A percentile compares a stretch with the other conserved stretches of the same genome.
phyloP scores from a whole-genome alignment of 2,888 invertebrate species.

The Octodonta nipae region DNA sequence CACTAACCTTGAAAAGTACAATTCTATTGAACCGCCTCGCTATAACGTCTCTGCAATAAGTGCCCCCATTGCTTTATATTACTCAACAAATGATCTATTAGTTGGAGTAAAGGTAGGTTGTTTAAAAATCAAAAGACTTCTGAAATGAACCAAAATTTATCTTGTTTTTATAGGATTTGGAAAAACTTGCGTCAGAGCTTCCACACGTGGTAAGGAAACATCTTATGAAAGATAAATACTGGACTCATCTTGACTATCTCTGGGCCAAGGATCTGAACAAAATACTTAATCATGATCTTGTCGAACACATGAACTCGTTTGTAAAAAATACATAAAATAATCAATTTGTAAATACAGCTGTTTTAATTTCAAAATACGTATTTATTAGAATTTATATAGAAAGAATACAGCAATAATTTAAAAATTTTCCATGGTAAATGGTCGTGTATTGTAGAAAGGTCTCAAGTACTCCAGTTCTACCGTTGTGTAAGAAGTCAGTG shows the following conservation, averaged over 20 bases:
- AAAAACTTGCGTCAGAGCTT: conserved; percentile 38
- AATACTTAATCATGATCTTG: conserved; percentile 9
- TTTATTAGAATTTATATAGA: too few species aligned
- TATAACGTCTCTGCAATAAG: conserved; percentile 41
- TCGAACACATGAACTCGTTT: conserved; percentile 7
- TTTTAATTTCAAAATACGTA: too few species aligned
- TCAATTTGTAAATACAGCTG: too few species aligned
- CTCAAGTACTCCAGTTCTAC: too few species aligned
- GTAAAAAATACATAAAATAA: too few species aligned
- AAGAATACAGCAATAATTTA: too few species aligned
- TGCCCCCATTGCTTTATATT: conserved; percentile 43
- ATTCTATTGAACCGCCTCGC: conserved; percentile 37
- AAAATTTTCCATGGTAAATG: too few species aligned
- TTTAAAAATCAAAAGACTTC: background rate
- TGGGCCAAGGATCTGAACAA: conserved; percentile 14
- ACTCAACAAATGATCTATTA: conserved; percentile 49
- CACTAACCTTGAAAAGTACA: conserved; percentile 38
- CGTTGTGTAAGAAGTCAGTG: too few species aligned
- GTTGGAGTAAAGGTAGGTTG: conserved; percentile 24
- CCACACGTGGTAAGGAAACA: conserved; percentile 22
- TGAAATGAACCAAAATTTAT: background rate
- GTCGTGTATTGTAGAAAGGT: too few species aligned
- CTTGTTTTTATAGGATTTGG: conserved; percentile 39
- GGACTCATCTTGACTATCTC: conserved; percentile 20
- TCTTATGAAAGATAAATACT: conserved; percentile 8